Evolutionary conservation across 2,888 invertebrate genomes (phyloP), one percentile per base, ranked within the genome.

Genomic region (Trachelus troglodyta): DNA sequence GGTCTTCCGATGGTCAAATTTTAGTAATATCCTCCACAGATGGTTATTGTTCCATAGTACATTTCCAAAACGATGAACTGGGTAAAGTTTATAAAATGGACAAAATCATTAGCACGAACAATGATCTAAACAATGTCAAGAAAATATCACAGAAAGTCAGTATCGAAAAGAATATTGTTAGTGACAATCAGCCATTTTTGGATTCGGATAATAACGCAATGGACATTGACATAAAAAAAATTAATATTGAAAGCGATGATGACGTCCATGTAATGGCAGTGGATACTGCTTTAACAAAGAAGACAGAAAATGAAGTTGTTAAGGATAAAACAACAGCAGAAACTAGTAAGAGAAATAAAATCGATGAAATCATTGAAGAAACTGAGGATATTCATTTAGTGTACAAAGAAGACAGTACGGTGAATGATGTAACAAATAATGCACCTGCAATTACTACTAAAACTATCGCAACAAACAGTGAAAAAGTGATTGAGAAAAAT

Each of bases 1-100:
- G 94, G 94, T 97, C 97, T 0, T 92, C 93, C 15, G 96, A 98
- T 92, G 98, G 97, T 1, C 92, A 92, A 79, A 92, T 96, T 77
- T 91, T 98, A 79, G 93, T 96, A 11, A 95, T 96, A 0, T 96
- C 97, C 4, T 98, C 98, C 23, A 96, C 97, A 0, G 98, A 98
- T 92, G 98, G 98, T 1, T 98, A 96, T 90, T 97, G 97, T 90
- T 96, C 97, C 0, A 92, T 98, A 76, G 93, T 97, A 34, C 94
- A 95, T n/a, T 97, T 98, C 91, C 93, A 94, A 56, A 92, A 93
- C 11, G 94, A 93, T 23, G 97, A 97, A 92, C 91, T 97, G 23
- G 97, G 97, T 11, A 88, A 91, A 34, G 90, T 92, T 34, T 94
- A 94, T 83, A 90, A 92, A 77, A 90, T 91, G 80, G 81, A 83